These are phyloP conservation scores for Acanthaster planci DNA, from an alignment of 35 echinoderm and acorn worm species.

Conservation along the genomic window DNA sequence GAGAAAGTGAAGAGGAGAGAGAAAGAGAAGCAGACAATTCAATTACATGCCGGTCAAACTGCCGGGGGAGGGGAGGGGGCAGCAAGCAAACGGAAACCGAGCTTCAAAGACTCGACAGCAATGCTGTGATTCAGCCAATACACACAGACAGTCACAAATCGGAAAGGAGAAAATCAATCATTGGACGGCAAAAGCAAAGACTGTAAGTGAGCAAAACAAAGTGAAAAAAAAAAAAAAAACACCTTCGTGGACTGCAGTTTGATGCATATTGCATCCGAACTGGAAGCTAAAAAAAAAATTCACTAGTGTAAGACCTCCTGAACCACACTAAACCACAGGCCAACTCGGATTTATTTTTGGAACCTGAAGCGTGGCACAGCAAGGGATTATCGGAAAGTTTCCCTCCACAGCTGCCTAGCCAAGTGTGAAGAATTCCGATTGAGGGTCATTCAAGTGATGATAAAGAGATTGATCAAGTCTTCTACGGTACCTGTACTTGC, in stretches of 20 bases:
- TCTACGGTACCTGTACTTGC: neutral
- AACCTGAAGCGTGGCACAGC: neutral
- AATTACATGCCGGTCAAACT: neutral
- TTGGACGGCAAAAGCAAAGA: neutral
- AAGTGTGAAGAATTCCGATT: conserved; percentile 20
- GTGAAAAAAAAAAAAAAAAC: too few species aligned
- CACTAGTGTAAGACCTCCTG: too few species aligned
- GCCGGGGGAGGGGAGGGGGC: neutral
- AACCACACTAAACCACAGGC: too few species aligned
- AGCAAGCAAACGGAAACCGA: neutral
- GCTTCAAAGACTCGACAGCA: conserved; percentile 9
- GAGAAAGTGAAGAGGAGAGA: neutral
- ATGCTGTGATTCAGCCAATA: neutral
- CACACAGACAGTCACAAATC: neutral
- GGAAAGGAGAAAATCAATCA: conserved; percentile 10
- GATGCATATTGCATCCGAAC: conserved; percentile 7
- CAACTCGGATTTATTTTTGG: neutral
- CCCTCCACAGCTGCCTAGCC: neutral
- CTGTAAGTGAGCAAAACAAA: too few species aligned
- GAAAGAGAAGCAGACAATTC: neutral
- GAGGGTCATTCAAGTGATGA: conserved; percentile 2
- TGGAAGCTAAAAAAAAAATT: conserved; percentile 5
- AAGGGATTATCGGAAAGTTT: conserved; percentile 2
- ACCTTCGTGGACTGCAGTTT: neutral
- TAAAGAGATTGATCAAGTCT: conserved; percentile 1